phyloP scores from a whole-genome alignment of 2,888 invertebrate genomes.

The Ophion slaviceki region DNA sequence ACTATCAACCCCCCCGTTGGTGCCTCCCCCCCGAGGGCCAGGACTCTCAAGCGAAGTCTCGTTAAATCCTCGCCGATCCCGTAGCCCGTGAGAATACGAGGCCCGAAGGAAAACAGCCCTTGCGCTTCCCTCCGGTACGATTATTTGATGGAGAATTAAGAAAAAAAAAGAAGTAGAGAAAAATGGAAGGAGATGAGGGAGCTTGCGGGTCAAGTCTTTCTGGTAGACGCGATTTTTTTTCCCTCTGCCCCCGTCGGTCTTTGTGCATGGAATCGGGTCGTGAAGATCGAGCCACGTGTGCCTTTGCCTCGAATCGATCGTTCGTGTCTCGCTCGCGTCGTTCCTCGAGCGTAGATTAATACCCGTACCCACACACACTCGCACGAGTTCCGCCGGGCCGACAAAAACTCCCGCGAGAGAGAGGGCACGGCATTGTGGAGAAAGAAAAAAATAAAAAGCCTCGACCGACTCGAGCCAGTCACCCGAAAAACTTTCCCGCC shows the following conservation, averaged over 20 bases:
- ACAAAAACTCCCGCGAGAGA: slow-evolving; percentile 1
- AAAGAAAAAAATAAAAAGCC: not conserved
- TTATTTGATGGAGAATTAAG: slow-evolving; percentile 17
- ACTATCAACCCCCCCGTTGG: slow-evolving; percentile 29
- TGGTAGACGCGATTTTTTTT: slow-evolving; percentile 14
- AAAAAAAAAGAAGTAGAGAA: slow-evolving; percentile 11
- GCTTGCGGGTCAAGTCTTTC: slow-evolving; percentile 36
- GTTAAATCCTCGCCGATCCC: slow-evolving; percentile 55
- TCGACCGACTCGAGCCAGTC: not conserved
- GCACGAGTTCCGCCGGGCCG: not conserved
- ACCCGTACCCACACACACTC: slow-evolving; percentile 13
- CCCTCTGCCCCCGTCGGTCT: slow-evolving; percentile 19
- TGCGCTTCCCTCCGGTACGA: slow-evolving; percentile 33
- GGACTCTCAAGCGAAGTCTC: slow-evolving; percentile 36
- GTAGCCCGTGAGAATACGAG: slow-evolving; percentile 53
- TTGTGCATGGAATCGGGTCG: slow-evolving; percentile 19
- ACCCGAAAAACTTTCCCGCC: slow-evolving; percentile 4
- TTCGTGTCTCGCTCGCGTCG: slow-evolving; percentile 23
- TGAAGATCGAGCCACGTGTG: slow-evolving; percentile 29
- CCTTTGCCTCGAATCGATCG: slow-evolving; percentile 14
- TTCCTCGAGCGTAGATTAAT: slow-evolving; percentile 18
- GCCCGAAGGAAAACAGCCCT: slow-evolving; percentile 26
- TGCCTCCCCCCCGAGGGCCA: slow-evolving; percentile 19
- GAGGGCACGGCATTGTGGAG: slow-evolving; percentile 19
- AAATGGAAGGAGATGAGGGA: slow-evolving; percentile 17